Base-by-base conservation (phyloP, 53 echinoderm and acorn worm species). In the Hippasteria phrygiana region DNA sequence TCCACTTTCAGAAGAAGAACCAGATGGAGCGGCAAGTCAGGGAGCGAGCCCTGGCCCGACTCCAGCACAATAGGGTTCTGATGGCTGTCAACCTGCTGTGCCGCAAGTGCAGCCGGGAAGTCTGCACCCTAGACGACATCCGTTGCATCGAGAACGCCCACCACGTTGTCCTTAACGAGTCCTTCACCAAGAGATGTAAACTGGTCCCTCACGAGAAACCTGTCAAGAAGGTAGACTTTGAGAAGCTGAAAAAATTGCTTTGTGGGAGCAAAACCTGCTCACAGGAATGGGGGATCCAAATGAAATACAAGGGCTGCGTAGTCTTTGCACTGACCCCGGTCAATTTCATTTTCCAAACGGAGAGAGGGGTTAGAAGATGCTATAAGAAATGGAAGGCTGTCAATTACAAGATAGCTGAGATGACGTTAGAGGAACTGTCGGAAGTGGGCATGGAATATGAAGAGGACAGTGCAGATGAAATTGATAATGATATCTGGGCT, bases 221-320 rank as follows among this genome's bases (percentile, higher is more conserved):
- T 5, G 4, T 82, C 43, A 64, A 64, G 43, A 82, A 64, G 66
- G 31, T 17, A 0, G 82, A 82, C 32, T 65, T 82, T 43, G 82
- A 82, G 66, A 82, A 82, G 46, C 64, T 82, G 65, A 64, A 64
- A 66, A 45, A 27, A 29, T 9, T 82, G 4, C 41, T 65, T 27
- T 82, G 82, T 66, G 66, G 82, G 6, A 31, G 73, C 74, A 41
- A 34, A 62, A 81, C 83, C 3, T 93, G 93, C 73, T 70, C 87
- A n/a, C 42, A 73, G 41, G 90, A 93, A 43, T 93, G 93, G 93
- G 93, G 93, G 43, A 87, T 87, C 51, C 90, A 90, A 87, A 90
- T 90, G 71, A 78, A 87, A 29, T 90, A 93, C 50, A 89, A 87
- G 32, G 87, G 76, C 1, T 82, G 82, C 45, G 55, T 18, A 13